phyloP scores from a whole-genome alignment of 2,113 vertebrate genomes.

The Cephalopholis sonnerati region DNA sequence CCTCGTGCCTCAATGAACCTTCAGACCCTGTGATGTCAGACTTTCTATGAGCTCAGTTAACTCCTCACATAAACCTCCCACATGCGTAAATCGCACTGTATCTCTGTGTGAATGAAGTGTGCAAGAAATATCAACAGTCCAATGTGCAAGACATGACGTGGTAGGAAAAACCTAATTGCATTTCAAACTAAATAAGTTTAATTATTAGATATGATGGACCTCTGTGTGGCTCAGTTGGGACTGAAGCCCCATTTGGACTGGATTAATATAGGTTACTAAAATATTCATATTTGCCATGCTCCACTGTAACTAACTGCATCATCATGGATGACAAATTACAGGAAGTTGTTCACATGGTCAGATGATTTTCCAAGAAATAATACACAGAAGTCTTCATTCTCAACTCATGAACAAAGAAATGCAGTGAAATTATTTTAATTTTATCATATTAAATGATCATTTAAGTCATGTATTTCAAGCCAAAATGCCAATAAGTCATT shows the following conservation, averaged over 20 bases:
- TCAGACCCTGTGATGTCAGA: constrained; percentile 44
- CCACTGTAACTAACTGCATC: not conserved
- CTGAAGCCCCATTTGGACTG: not conserved
- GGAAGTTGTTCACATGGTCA: not conserved
- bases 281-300: not conserved
- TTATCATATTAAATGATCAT: not conserved
- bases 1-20: constrained; percentile 39
- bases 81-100: constrained; percentile 30
- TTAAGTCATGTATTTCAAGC: not conserved
- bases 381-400: not conserved
- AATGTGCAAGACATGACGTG: not conserved
- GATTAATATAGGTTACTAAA: not conserved
- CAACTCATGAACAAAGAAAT: not conserved
- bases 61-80: constrained; percentile 45
- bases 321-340: not conserved
- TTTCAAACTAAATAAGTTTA: not conserved
- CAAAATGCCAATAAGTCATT: not conserved
- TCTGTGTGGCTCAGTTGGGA: not conserved
- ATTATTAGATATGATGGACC: not conserved
- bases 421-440: no score
- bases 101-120: constrained; percentile 9
- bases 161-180: not conserved
- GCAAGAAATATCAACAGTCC: not conserved
- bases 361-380: not conserved
- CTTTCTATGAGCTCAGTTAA: constrained; percentile 26